Percentiles rank a stretch among this genome's conserved stretches.
Conservation (phyloP, 2,797 vertebrate species). For the Pteronotus mesoamericanus region DNA sequence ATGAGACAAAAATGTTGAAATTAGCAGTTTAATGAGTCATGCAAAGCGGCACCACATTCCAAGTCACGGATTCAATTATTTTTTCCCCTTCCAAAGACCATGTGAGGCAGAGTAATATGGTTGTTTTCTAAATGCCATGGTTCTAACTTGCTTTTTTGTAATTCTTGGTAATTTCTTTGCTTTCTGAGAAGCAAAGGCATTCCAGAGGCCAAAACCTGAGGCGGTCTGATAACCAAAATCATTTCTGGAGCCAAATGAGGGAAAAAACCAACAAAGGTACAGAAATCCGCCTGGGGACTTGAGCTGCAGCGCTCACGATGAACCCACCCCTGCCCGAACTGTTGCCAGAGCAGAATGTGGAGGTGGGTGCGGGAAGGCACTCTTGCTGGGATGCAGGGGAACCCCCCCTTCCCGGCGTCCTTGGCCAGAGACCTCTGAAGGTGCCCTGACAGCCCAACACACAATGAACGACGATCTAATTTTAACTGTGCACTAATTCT, state of each 20-base stretch:
- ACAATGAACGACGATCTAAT: not conserved
- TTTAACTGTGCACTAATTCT: conserved; percentile 48
- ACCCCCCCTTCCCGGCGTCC: not conserved
- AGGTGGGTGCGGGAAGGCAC: not conserved
- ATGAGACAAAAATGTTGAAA: conserved; percentile 77
- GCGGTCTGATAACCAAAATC: not conserved
- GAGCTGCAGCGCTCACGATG: rapidly evolving
- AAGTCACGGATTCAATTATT: conserved; percentile 80
- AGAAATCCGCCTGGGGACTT: not conserved
- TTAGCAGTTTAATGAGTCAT: conserved; percentile 86
- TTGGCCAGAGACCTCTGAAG: not conserved
- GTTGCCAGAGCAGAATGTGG: not conserved
- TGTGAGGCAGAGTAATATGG: conserved; percentile 46
- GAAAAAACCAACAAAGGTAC: not conserved
- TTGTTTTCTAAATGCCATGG: conserved; percentile 22
- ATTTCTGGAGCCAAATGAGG: not conserved
- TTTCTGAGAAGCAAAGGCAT: conserved; percentile 29
- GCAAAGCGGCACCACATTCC: conserved; percentile 75
- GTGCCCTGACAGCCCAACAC: not conserved
- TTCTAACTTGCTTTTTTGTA: conserved; percentile 61
- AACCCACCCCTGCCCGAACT: not conserved
- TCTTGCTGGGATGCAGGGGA: not conserved
- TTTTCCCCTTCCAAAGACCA: conserved; percentile 76
- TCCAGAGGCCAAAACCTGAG: not conserved
- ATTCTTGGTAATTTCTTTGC: conserved; percentile 29